Evolutionary conservation across 2,888 invertebrate genomes (phyloP).

Genomic region (Heliconius sara): DNA sequence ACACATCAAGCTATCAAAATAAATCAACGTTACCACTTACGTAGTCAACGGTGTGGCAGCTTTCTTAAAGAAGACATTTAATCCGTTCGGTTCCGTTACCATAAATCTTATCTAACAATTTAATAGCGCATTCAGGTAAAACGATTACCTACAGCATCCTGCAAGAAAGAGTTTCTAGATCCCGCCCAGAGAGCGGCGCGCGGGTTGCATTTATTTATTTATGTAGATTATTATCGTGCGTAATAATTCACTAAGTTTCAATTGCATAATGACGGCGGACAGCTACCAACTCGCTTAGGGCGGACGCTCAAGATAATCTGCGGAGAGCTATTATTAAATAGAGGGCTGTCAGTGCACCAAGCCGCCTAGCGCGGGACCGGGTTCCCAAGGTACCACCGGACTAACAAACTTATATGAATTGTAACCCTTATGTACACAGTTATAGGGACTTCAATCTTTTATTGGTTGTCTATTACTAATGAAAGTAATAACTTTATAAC

Average conservation of each 20-base stretch:
- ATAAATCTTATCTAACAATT: constrained; percentile 41
- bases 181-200: constrained; percentile 43
- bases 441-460: constrained; percentile 23
- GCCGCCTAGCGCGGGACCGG: constrained; percentile 50
- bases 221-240: constrained; percentile 81
- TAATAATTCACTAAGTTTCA: constrained; percentile 84
- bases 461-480: constrained; percentile 1
- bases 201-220: constrained; percentile 74
- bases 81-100: constrained; percentile 24
- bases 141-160: constrained; percentile 42
- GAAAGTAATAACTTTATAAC: constrained; percentile 17
- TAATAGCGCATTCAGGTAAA: constrained; percentile 44
- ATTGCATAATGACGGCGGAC: constrained; percentile 83
- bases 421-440: constrained; percentile 26
- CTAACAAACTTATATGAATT: constrained; percentile 37
- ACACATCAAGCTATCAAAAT: constrained; percentile 19
- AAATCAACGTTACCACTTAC: constrained; percentile 25
- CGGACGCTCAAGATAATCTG: constrained; percentile 79
- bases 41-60: constrained; percentile 19
- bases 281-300: constrained; percentile 76
- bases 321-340: constrained; percentile 78
- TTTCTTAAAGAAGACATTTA: constrained; percentile 28
- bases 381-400: constrained; percentile 43
- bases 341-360: constrained; percentile 70
- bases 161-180: constrained; percentile 35